Evolutionary conservation across 2,113 vertebrate genomes (phyloP).

Genomic region (Arvicanthis niloticus): DNA sequence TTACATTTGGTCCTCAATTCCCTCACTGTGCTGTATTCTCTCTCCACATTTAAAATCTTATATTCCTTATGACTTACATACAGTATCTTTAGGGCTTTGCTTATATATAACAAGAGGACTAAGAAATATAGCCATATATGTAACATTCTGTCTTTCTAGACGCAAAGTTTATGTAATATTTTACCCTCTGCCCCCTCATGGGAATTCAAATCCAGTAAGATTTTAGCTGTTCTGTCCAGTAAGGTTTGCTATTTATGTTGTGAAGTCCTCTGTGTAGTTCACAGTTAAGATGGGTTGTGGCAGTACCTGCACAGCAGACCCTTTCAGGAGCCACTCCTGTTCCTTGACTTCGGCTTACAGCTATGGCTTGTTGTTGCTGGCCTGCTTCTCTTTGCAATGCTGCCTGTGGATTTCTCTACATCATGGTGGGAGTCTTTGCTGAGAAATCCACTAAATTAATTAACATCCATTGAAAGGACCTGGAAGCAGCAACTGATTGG

Average conservation of each 20-base stretch:
- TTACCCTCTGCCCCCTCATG: neutral
- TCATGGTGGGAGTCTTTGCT: neutral
- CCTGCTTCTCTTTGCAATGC: too few relatives aligned
- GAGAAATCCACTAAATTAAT: neutral
- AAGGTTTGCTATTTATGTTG: neutral
- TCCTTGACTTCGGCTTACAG: too few relatives aligned
- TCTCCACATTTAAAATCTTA: neutral
- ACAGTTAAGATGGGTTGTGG: too few relatives aligned
- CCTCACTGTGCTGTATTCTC: neutral
- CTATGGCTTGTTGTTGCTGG: neutral
- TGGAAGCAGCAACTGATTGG: neutral
- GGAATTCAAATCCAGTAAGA: neutral
- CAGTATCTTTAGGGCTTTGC: neutral
- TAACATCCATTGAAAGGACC: neutral
- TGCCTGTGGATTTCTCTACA: neutral
- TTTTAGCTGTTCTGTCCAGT: neutral
- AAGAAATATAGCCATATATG: neutral
- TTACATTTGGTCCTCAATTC: neutral
- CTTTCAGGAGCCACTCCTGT: too few relatives aligned
- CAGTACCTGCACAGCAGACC: neutral
- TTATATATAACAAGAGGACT: neutral
- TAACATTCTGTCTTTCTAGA: neutral
- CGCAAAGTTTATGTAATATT: neutral
- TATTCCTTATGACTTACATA: neutral
- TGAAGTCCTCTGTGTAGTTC: neutral